A percentile compares a stretch with the other conserved stretches of the same genome.
phyloP scores from a whole-genome alignment of 2,888 invertebrate genomes.

The Vannuccia rotundouncinata region DNA sequence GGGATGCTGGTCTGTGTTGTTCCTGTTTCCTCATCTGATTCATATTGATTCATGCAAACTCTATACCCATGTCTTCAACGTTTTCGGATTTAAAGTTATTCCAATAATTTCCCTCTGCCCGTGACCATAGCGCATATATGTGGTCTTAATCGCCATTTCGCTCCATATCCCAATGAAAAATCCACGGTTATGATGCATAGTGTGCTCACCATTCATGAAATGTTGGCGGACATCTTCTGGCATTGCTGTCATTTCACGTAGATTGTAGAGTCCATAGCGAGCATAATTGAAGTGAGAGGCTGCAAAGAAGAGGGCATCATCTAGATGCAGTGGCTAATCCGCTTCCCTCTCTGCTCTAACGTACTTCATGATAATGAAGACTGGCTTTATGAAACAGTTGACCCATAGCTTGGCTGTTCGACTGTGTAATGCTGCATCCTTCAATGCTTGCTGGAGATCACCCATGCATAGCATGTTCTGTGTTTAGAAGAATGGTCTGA shows the following conservation, averaged over 20 bases:
- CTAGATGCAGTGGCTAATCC: constrained; percentile 27
- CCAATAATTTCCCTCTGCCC: constrained; percentile 39
- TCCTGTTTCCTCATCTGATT: constrained; percentile 15
- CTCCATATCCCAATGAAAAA: constrained; percentile 33
- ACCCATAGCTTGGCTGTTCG: no score
- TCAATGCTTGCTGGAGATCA: no score
- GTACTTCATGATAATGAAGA: constrained; percentile 33
- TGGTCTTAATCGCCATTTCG: constrained; percentile 29
- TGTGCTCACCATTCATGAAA: constrained; percentile 31
- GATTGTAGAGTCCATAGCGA: constrained; percentile 25
- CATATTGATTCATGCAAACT: constrained; percentile 33
- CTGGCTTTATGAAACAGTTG: no score
- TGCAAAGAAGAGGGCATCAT: constrained; percentile 25
- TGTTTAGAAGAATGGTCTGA: no score
- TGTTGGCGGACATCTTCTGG: constrained; percentile 17
- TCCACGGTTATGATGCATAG: constrained; percentile 30
- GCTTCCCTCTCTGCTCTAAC: constrained; percentile 35
- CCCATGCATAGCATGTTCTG: no score
- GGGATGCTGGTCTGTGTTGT: constrained; percentile 1
- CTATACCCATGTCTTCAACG: constrained; percentile 36
- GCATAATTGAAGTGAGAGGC: constrained; percentile 13
- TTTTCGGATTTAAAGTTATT: constrained; percentile 39
- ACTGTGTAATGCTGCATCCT: no score
- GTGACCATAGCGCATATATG: constrained; percentile 28
- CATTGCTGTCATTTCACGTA: constrained; percentile 5